Evolutionary conservation across 2,797 vertebrate genomes (phyloP), one percentile per base, ranked within the genome.

Genomic region (Danio kyathit): DNA sequence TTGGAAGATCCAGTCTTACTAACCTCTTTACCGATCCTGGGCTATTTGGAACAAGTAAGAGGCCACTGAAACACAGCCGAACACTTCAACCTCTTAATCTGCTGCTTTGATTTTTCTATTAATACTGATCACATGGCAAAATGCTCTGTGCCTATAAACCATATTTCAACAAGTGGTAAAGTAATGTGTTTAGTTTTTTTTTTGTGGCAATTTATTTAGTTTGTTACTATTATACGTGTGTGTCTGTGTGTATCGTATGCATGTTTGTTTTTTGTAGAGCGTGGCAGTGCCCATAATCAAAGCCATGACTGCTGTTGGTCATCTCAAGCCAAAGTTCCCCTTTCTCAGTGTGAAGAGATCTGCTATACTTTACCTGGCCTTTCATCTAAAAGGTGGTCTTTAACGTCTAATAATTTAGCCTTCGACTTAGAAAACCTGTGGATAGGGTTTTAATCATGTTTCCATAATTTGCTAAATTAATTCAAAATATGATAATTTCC

Each of bases 1-100:
- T 79, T 93, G 80, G 94, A 93, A 88, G 94, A 96, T 16, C 95
- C 96, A 14, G 51, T 96, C 17, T 54, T 84, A n/a, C 92, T 98
- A 81, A 96, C 95, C 21, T 95, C 95, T 61, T 95, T 99, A 80
- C 98, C 98, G 81, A 90, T 94, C 40, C 81, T 95, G 81, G 97
- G 97, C 83, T 99, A 98, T 88, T 90, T 99, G 86, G 97, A 99
- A 90, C 98, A 99, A 96, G 98, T 95, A 83, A 87, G 86, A 74
- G n/a, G 17, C 1, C n/a, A 52, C 48, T 17, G 9, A 38, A 38
- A n/a, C 46, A 17, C 10, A 29, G 13, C 44, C 5, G 43, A 7
- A 49, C 12, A 17, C 21, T 17, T 29, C 49, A 61, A 44, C 51
- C 56, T 63, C 16, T 13, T 17, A 12, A 29, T 56, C 13, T 65